These are phyloP conservation scores for Tinea trinotella DNA, from an alignment of 2,888 invertebrate genomes.

Conservation along the genomic window DNA sequence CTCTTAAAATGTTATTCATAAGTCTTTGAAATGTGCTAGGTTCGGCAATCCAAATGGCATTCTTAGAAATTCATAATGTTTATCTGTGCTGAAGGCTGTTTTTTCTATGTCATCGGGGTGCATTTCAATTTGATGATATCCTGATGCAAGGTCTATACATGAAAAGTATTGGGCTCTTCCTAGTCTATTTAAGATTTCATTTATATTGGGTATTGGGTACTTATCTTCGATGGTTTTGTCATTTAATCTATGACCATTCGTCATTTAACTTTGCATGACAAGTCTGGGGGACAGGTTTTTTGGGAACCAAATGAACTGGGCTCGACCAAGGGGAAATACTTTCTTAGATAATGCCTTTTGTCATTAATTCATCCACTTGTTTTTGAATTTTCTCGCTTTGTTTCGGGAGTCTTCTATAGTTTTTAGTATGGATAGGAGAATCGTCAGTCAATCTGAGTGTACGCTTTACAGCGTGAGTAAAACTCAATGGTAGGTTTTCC, in stretches of 20 bases:
- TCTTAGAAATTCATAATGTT: slow-evolving; percentile 26
- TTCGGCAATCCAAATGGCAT: slow-evolving; percentile 28
- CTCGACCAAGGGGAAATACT: slow-evolving; percentile 26
- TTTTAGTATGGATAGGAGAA: slow-evolving; percentile 24
- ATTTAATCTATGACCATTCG: slow-evolving; percentile 25
- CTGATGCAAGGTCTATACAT: too few relatives aligned
- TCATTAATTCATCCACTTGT: slow-evolving; percentile 24
- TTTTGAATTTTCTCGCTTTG: slow-evolving; percentile 24
- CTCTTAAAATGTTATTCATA: slow-evolving; percentile 31
- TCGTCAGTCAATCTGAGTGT: slow-evolving; percentile 26
- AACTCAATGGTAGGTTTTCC: slow-evolving; percentile 29
- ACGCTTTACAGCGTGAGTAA: slow-evolving; percentile 32
- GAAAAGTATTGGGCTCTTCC: too few relatives aligned
- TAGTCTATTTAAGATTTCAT: too few relatives aligned
- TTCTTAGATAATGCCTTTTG: slow-evolving; percentile 25
- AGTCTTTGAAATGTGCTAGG: slow-evolving; percentile 35
- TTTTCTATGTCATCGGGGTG: too few relatives aligned
- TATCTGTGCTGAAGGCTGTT: too few relatives aligned
- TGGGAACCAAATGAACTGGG: slow-evolving; percentile 26
- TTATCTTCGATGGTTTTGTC: too few relatives aligned
- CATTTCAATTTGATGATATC: too few relatives aligned
- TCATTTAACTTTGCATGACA: slow-evolving; percentile 25
- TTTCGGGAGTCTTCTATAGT: slow-evolving; percentile 23
- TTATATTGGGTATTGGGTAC: too few relatives aligned
- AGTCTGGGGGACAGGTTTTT: slow-evolving; percentile 27